A percentile compares a stretch with the other conserved stretches of the same genome.
Conservation (phyloP, 2,113 vertebrate species). For the Tachysurus vachellii region DNA sequence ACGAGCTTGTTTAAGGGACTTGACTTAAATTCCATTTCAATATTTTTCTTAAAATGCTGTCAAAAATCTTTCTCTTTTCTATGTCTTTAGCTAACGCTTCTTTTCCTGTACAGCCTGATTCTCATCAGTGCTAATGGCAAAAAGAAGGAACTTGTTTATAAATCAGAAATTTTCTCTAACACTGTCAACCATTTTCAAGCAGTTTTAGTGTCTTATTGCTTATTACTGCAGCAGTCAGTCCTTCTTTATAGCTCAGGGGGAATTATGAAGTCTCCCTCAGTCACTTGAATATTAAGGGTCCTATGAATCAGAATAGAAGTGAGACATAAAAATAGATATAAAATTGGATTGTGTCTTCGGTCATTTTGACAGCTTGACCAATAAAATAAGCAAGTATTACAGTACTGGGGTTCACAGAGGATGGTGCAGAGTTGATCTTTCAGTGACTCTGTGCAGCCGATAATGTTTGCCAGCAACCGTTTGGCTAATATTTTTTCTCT, state of each 20-base stretch:
- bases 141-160: background rate
- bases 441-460: background rate
- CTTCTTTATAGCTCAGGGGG: conserved; percentile 7
- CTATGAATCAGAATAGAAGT: background rate
- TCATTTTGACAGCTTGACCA: background rate
- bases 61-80: background rate
- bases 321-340: conserved; percentile 4
- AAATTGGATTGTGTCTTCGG: background rate
- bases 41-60: background rate
- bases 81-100: background rate
- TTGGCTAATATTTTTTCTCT: background rate
- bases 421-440: background rate
- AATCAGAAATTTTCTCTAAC: background rate
- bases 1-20: background rate
- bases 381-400: background rate
- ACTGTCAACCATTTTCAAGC: background rate
- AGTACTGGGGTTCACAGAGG: background rate
- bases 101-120: background rate
- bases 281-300: background rate
- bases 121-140: background rate
- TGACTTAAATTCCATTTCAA: background rate
- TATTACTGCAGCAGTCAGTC: background rate
- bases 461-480: background rate
- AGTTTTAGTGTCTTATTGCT: background rate
- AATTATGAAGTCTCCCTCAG: background rate